These are phyloP conservation scores for Listrodromus nycthemerus DNA, from an alignment of 2,888 invertebrate genomes.

Conservation along the genomic window DNA sequence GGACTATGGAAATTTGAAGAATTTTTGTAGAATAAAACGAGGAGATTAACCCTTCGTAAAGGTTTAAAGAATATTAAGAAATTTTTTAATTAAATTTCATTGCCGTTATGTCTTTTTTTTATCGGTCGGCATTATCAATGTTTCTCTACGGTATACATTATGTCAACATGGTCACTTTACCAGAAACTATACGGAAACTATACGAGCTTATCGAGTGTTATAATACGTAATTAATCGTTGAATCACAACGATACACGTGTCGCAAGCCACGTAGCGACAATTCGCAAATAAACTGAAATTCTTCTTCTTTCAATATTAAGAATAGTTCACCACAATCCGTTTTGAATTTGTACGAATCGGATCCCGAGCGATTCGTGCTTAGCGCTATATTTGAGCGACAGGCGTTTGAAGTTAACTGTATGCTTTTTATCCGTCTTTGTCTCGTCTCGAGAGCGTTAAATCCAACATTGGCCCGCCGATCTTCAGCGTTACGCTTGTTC, in stretches of 20 bases:
- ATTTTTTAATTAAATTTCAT: neutral
- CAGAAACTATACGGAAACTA: neutral
- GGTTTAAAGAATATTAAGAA: neutral
- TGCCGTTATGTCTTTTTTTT: too few species aligned
- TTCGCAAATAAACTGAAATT: constrained; percentile 10
- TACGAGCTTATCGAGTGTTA: neutral
- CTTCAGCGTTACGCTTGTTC: neutral
- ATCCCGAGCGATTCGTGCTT: constrained; percentile 31
- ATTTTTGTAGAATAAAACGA: too few species aligned
- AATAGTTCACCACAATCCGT: constrained; percentile 12
- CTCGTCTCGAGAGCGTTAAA: constrained; percentile 15
- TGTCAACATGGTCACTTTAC: too few species aligned
- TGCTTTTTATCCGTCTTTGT: constrained; percentile 6
- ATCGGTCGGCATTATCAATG: too few species aligned
- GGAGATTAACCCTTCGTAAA: too few species aligned
- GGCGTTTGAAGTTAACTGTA: constrained; percentile 6
- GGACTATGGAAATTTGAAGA: too few species aligned
- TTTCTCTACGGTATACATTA: too few species aligned
- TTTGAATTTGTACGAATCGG: neutral
- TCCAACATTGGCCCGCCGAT: constrained; percentile 5
- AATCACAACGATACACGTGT: constrained; percentile 36
- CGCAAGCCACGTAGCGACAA: constrained; percentile 53
- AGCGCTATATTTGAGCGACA: constrained; percentile 8
- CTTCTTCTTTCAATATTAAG: constrained; percentile 54
- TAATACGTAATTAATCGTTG: constrained; percentile 52